Conservation (phyloP, 2,113 vertebrate species). For the Centropristis striata region DNA sequence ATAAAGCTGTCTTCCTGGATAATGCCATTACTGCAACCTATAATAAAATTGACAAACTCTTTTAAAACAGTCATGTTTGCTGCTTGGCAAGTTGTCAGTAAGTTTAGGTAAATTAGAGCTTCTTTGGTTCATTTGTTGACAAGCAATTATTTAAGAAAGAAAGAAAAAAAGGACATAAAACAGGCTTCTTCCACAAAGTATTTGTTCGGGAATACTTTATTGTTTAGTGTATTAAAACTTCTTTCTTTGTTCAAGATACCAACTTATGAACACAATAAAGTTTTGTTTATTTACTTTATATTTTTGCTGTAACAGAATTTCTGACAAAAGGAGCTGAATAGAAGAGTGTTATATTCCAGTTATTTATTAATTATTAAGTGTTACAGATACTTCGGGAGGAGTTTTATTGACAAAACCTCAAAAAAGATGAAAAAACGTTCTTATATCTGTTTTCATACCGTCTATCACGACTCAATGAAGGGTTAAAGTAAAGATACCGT, state of each 20-base stretch:
- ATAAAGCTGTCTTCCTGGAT: slow-evolving; percentile 12
- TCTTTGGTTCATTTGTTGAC: slow-evolving; percentile 19
- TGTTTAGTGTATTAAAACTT: background rate
- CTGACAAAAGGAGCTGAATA: background rate
- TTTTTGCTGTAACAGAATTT: background rate
- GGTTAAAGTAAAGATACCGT: background rate
- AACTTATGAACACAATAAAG: background rate
- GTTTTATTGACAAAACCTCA: background rate
- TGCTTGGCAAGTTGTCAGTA: slow-evolving; percentile 28
- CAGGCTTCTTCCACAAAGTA: background rate
- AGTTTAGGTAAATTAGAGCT: slow-evolving; percentile 33
- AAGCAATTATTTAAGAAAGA: slow-evolving; percentile 1
- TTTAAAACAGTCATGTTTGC: slow-evolving; percentile 13
- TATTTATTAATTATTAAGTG: background rate
- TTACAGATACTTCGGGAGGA: background rate
- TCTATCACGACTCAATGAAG: background rate
- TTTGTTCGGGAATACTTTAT: background rate
- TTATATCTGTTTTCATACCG: background rate
- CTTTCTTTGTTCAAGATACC: background rate
- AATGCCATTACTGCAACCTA: slow-evolving; percentile 11
- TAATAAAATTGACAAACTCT: slow-evolving; percentile 25
- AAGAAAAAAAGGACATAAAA: background rate
- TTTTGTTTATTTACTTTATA: slow-evolving; percentile 1
- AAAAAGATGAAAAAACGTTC: background rate
- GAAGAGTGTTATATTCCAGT: background rate